phyloP scores from a whole-genome alignment of 1,140 invertebrate species.

The Ladona fulva region DNA sequence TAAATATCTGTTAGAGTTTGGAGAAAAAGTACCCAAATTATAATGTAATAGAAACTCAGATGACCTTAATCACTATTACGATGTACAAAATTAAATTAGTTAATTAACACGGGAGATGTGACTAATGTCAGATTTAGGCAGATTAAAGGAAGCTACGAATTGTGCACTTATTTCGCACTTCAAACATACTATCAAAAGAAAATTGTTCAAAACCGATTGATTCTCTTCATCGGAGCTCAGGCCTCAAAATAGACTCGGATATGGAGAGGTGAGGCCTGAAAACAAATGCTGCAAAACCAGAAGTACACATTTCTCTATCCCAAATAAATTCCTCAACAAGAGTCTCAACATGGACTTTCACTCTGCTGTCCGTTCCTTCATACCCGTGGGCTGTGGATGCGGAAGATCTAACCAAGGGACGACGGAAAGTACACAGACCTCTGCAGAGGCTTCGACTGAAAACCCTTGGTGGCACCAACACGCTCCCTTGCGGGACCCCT shows the following conservation, averaged over 20 bases:
- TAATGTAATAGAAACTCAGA: too few relatives aligned
- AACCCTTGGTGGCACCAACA: constrained; percentile 2
- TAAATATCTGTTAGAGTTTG: too few relatives aligned
- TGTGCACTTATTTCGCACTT: too few relatives aligned
- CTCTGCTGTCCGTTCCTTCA: neutral
- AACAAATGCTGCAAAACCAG: neutral
- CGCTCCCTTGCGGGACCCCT: neutral
- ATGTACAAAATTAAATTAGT: too few relatives aligned
- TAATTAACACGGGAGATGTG: too few relatives aligned
- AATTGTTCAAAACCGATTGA: too few relatives aligned
- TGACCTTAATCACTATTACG: too few relatives aligned
- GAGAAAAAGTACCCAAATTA: too few relatives aligned
- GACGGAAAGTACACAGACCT: neutral
- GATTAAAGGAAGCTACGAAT: too few relatives aligned
- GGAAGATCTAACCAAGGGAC: constrained; percentile 7
- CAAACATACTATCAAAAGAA: too few relatives aligned
- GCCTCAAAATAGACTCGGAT: neutral
- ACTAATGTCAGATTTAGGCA: too few relatives aligned
- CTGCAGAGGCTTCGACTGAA: neutral
- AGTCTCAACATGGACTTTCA: neutral
- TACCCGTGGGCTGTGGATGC: neutral
- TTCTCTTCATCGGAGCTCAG: too few relatives aligned
- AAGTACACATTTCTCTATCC: neutral
- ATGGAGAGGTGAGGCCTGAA: neutral
- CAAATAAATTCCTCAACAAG: neutral